phyloP scores from a whole-genome alignment of 1,140 invertebrate genomes.

The Lasioglossum albipes region DNA sequence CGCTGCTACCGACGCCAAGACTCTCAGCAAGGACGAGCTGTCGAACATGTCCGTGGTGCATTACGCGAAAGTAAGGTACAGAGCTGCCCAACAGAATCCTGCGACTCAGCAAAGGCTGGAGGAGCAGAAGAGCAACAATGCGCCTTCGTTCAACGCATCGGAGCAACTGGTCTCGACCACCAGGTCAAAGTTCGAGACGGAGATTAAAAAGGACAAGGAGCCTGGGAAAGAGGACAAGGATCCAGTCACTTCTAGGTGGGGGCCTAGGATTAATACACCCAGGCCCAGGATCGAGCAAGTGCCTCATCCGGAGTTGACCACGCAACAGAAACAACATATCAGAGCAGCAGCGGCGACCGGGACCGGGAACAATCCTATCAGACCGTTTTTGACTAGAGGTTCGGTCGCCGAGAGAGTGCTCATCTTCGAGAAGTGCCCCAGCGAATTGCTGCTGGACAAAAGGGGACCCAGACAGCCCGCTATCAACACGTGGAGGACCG shows the following conservation, averaged over 20 bases:
- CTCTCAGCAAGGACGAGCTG: slow-evolving; percentile 68
- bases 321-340: slow-evolving; percentile 84
- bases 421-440: slow-evolving; percentile 95
- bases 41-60: slow-evolving; percentile 82
- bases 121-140: slow-evolving; percentile 76
- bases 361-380: slow-evolving; percentile 83
- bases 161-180: slow-evolving; percentile 70
- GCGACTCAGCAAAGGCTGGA: slow-evolving; percentile 81
- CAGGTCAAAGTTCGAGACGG: slow-evolving; percentile 71
- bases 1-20: slow-evolving; percentile 50
- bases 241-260: slow-evolving; percentile 76
- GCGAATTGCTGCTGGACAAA: slow-evolving; percentile 87
- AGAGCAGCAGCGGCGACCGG: slow-evolving; percentile 75
- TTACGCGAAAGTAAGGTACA: slow-evolving; percentile 85
- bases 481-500: slow-evolving; percentile 82
- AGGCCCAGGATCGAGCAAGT: slow-evolving; percentile 79
- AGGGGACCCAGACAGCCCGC: slow-evolving; percentile 81
- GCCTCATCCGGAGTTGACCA: slow-evolving; percentile 85
- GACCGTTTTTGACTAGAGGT: slow-evolving; percentile 92
- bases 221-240: slow-evolving; percentile 77
- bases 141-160: slow-evolving; percentile 29
- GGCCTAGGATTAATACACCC: slow-evolving; percentile 70
- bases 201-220: slow-evolving; percentile 56
- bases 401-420: slow-evolving; percentile 95
- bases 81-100: slow-evolving; percentile 81